Percentiles rank a stretch among this genome's conserved stretches.
phyloP scores from a whole-genome alignment of 2,888 invertebrate species.

The Chloroclysta siterata region DNA sequence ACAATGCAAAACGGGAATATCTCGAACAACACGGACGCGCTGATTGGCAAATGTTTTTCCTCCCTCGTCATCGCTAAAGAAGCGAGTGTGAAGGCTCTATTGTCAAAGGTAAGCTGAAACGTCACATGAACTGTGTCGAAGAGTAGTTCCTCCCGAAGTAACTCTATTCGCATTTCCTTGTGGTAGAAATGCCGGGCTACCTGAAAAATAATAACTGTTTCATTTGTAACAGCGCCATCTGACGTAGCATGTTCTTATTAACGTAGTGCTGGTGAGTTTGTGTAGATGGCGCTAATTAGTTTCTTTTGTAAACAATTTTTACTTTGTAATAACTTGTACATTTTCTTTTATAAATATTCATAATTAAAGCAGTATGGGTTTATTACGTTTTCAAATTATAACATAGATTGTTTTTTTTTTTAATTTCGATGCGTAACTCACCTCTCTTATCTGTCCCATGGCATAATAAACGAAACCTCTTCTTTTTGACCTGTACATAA shows the following conservation, averaged over 20 bases:
- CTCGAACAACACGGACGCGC: slow-evolving; percentile 95
- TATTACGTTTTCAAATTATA: too few species aligned
- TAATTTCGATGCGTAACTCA: slow-evolving; percentile 52
- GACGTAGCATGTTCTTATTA: background rate
- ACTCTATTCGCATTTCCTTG: slow-evolving; percentile 96
- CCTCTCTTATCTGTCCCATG: slow-evolving; percentile 97
- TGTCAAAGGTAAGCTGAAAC: slow-evolving; percentile 97
- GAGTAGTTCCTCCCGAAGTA: slow-evolving; percentile 93
- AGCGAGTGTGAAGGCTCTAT: slow-evolving; percentile 94
- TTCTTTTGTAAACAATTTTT: too few species aligned
- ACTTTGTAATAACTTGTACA: too few species aligned
- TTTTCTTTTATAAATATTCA: too few species aligned
- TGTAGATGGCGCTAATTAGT: background rate
- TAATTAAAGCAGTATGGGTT: too few species aligned
- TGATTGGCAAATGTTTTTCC: slow-evolving; percentile 94
- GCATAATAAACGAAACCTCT: slow-evolving; percentile 98
- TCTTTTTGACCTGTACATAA: slow-evolving; percentile 87
- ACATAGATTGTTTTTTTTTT: too few species aligned
- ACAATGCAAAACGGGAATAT: slow-evolving; percentile 99
- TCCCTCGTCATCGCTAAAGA: slow-evolving; percentile 94
- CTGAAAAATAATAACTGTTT: slow-evolving; percentile 60
- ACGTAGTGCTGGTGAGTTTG: background rate
- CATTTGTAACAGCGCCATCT: slow-evolving; percentile 5
- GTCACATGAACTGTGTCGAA: slow-evolving; percentile 97
- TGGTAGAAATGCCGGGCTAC: slow-evolving; percentile 97